Percentiles rank a stretch among this genome's conserved stretches.
Conservation (phyloP, 2,888 invertebrate genomes). For the Epistrophella euchroma region DNA sequence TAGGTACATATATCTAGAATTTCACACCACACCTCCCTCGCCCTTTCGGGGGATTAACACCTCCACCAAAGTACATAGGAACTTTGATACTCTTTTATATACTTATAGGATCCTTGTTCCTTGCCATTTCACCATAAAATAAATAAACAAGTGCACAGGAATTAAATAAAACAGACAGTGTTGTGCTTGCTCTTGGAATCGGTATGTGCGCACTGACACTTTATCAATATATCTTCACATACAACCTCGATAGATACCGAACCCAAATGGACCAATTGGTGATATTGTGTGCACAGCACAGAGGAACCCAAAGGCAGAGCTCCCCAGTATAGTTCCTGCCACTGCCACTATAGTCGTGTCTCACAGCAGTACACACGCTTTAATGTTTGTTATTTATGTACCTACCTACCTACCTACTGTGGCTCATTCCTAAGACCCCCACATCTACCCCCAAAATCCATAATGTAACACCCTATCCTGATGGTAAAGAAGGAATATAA, state of each 20-base stretch:
- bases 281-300: slow-evolving; percentile 70
- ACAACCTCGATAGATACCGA: slow-evolving; percentile 70
- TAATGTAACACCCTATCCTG: slow-evolving; percentile 38
- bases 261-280: slow-evolving; percentile 75
- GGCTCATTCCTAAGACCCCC: slow-evolving; percentile 36
- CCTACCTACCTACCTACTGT: slow-evolving; percentile 1
- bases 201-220: slow-evolving; percentile 76
- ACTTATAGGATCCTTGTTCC: slow-evolving; percentile 45
- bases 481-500: slow-evolving; percentile 6
- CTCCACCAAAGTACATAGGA: slow-evolving; percentile 42
- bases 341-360: slow-evolving; percentile 38
- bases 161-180: slow-evolving; percentile 70
- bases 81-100: slow-evolving; percentile 30
- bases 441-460: slow-evolving; percentile 3
- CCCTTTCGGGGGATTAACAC: slow-evolving; percentile 59
- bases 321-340: slow-evolving; percentile 24
- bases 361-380: slow-evolving; percentile 60
- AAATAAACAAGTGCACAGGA: slow-evolving; percentile 73
- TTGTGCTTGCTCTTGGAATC: slow-evolving; percentile 55
- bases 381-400: slow-evolving; percentile 73
- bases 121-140: slow-evolving; percentile 57
- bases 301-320: slow-evolving; percentile 59
- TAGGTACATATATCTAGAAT: too few relatives aligned
- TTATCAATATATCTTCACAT: slow-evolving; percentile 74
- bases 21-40: slow-evolving; percentile 64